These are phyloP conservation scores for Eristalinus sepulchralis DNA, from an alignment of 2,888 invertebrate species.

Conservation along the genomic window DNA sequence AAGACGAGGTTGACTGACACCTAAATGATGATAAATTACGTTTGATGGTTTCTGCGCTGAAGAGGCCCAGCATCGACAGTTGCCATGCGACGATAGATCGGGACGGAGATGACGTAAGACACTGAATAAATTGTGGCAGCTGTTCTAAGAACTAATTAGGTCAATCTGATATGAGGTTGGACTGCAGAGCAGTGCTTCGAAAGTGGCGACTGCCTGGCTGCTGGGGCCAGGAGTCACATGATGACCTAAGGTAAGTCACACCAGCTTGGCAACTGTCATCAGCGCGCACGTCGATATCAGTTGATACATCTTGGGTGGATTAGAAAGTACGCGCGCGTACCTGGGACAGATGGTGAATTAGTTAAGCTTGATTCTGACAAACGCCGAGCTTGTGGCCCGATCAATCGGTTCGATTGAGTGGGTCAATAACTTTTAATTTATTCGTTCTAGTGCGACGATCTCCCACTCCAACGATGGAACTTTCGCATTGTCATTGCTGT, in stretches of 20 bases:
- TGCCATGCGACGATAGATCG: not conserved
- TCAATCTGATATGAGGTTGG: slow-evolving; percentile 10
- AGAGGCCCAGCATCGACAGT: not conserved
- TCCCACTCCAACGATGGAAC: not conserved
- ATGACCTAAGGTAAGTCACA: not conserved
- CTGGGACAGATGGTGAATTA: not conserved
- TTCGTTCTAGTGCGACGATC: not conserved
- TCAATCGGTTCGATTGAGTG: not conserved
- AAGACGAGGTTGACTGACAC: slow-evolving; percentile 44
- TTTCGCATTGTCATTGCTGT: not conserved
- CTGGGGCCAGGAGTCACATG: not conserved
- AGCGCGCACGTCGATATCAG: not conserved
- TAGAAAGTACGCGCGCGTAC: not conserved
- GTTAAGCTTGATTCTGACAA: not conserved
- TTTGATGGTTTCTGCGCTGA: slow-evolving; percentile 5
- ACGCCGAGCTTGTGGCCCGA: not conserved
- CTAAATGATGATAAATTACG: slow-evolving; percentile 42
- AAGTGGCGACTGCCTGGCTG: not conserved
- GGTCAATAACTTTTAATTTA: not conserved
- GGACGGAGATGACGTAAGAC: slow-evolving; percentile 13
- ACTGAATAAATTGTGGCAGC: not conserved
- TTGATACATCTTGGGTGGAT: not conserved
- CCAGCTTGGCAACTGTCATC: not conserved
- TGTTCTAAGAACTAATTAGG: slow-evolving; percentile 35
- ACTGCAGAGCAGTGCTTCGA: not conserved